These are phyloP conservation scores for Pseudorhombus dupliciocellatus DNA, from an alignment of 2,113 vertebrate genomes.

Conservation along the genomic window DNA sequence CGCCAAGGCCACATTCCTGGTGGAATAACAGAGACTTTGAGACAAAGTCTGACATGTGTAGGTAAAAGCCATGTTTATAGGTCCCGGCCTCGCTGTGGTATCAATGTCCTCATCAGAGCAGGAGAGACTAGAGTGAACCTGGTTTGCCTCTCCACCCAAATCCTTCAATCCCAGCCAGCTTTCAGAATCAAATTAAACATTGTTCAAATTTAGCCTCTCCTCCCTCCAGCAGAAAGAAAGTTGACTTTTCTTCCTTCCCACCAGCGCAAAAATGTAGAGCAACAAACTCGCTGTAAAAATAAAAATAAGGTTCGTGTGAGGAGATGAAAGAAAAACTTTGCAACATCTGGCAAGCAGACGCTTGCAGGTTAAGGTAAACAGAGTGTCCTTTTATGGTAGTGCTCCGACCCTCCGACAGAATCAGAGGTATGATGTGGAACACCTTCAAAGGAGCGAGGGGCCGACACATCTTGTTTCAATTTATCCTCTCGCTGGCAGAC, in stretches of 20 bases:
- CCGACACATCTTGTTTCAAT: conserved; percentile 83
- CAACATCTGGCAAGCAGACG: conserved; percentile 84
- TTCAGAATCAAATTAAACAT: conserved; percentile 71
- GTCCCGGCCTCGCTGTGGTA: conserved; percentile 47
- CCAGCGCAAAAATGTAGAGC: conserved; percentile 57
- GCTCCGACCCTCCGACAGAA: conserved; percentile 67
- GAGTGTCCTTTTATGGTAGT: conserved; percentile 80
- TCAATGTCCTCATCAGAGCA: conserved; percentile 56
- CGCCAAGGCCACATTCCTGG: conserved; percentile 51
- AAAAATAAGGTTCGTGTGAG: conserved; percentile 69
- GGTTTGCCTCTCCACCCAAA: conserved; percentile 40
- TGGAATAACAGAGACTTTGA: conserved; percentile 62
- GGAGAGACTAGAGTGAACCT: conserved; percentile 37
- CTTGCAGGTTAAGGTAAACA: conserved; percentile 83
- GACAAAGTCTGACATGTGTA: conserved; percentile 61
- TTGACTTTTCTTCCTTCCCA: conserved; percentile 67
- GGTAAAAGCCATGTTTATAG: conserved; percentile 66
- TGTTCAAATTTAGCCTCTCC: conserved; percentile 70
- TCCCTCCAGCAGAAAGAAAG: conserved; percentile 55
- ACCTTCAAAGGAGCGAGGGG: conserved; percentile 81
- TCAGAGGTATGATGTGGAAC: conserved; percentile 80
- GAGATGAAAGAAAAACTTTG: conserved; percentile 76
- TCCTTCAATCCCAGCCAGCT: conserved; percentile 64
- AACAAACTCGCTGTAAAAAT: conserved; percentile 69
- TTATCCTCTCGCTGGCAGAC: conserved; percentile 75